Percentiles rank a stretch among this genome's conserved stretches.
These are phyloP conservation scores for Elanus axillaris DNA, from an alignment of 2,113 vertebrate genomes.

Conservation along the genomic window DNA sequence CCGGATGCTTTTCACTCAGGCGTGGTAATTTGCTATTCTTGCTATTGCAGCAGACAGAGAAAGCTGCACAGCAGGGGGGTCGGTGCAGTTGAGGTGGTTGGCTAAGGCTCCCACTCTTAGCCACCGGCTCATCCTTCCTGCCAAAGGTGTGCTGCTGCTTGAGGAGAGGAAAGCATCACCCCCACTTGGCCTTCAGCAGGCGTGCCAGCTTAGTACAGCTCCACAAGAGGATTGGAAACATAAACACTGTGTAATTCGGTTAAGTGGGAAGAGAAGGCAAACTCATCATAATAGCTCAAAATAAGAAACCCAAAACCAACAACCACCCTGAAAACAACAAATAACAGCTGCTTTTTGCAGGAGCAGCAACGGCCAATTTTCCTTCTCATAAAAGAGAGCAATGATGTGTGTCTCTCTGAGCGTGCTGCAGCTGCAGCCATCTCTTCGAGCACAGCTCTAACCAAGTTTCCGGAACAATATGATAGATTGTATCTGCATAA, in stretches of 20 bases:
- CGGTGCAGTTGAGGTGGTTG: neutral
- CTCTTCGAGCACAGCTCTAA: neutral
- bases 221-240: neutral
- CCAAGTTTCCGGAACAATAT: neutral
- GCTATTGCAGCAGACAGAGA: neutral
- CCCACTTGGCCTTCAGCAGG: neutral
- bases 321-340: slow-evolving; percentile 51
- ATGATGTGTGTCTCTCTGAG: neutral
- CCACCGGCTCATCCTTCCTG: neutral
- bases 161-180: neutral
- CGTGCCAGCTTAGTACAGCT: neutral
- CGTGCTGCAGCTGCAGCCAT: slow-evolving; percentile 55
- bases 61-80: neutral
- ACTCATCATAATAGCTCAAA: slow-evolving; percentile 52
- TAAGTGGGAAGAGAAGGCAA: slow-evolving; percentile 53
- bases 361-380: slow-evolving; percentile 53
- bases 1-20: neutral
- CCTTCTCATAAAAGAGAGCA: slow-evolving; percentile 42
- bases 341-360: slow-evolving; percentile 66
- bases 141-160: neutral
- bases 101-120: neutral
- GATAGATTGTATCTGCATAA: neutral
- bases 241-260: slow-evolving; percentile 53
- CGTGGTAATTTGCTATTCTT: neutral
- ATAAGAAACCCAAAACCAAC: slow-evolving; percentile 30